Base-by-base conservation (phyloP, 2,797 vertebrate genomes). In the Etheostoma nigrum region DNA sequence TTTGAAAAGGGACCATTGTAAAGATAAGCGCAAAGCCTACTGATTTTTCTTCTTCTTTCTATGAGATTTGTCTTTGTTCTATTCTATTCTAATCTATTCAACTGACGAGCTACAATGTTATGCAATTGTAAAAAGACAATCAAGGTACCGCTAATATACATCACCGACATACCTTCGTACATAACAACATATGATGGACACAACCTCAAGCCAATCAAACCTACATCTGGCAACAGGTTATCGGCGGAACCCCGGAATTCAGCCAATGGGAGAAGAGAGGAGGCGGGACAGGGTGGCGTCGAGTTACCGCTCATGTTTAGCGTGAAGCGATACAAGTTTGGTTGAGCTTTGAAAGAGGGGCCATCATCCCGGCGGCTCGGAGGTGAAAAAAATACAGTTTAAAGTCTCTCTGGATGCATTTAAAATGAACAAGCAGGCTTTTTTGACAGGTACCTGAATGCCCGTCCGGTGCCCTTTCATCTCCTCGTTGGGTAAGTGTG, bases 291-390 rank as follows among this genome's bases (percentile, higher is more conserved):
- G 73, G 0, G 0, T 0, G 9, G 14, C 36, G 49, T 53, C 30
- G 4, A 0, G 30, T 12, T 45, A 14, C 59, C 30, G 69, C 55
- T 75, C 36, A 10, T 81, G 79, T 81, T 86, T 87, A 72, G 78
- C 74, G 42, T 68, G 83, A 57, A 74, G 82, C 76, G 75, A 82
- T 81, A 61, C 91, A 91, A 0, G 92, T 92, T 93, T 47, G 92
- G 92, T 93, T 93, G 92, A 78, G 88, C 81, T 88, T 87, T 91
- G 90, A 91, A 92, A 91, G 92, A 93, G 90, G 90, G 85, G 90
- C 89, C 86, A 89, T 88, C 89, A 85, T 90, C 86, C 85, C 84
- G 86, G 89, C 82, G 83, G 86, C 81, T 88, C 81, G 64, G 79
- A 78, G 82, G 62, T 79, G 85, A 74, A 88, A 40, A 90, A 90